Evolutionary conservation across 2,888 invertebrate genomes (phyloP).

Genomic region (Anagyrus pseudococci): DNA sequence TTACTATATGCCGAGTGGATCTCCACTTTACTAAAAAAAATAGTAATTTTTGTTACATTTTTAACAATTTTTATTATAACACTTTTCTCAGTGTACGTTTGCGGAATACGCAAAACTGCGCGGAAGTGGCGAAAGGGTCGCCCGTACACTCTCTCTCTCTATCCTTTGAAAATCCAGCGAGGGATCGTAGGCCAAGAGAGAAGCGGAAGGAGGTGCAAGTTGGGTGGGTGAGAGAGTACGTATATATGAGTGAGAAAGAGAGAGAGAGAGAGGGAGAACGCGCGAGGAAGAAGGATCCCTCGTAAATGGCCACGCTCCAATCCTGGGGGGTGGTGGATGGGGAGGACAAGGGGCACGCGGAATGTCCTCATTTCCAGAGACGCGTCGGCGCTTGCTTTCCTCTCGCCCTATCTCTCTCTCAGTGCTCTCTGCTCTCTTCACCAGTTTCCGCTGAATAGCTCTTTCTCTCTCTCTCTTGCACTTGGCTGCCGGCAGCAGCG

Average conservation of each 20-base stretch:
- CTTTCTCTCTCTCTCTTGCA: too few relatives aligned
- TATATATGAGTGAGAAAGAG: too few relatives aligned
- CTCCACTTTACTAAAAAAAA: too few relatives aligned
- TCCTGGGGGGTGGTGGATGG: constrained; percentile 34
- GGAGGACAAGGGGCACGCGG: constrained; percentile 41
- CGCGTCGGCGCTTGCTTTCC: not conserved
- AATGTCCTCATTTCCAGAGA: constrained; percentile 53
- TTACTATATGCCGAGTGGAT: too few relatives aligned
- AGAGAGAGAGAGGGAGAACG: not conserved
- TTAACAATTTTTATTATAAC: too few relatives aligned
- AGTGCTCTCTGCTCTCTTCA: not conserved
- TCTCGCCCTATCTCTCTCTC: not conserved
- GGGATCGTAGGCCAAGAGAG: not conserved
- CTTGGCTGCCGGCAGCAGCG: too few relatives aligned
- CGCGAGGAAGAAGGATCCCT: constrained; percentile 6
- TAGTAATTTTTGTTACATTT: too few relatives aligned
- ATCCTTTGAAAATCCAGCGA: constrained; percentile 2
- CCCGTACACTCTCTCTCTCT: not conserved
- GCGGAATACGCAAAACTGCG: constrained; percentile 26
- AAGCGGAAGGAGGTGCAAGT: constrained; percentile 2
- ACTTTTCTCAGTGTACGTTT: too few relatives aligned
- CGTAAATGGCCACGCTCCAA: constrained; percentile 52
- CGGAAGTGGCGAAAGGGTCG: not conserved
- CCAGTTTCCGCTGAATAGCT: too few relatives aligned
- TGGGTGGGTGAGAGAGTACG: too few relatives aligned